Conservation (phyloP, 2,888 invertebrate species). For the Ashinkailepas kermadecensis region DNA sequence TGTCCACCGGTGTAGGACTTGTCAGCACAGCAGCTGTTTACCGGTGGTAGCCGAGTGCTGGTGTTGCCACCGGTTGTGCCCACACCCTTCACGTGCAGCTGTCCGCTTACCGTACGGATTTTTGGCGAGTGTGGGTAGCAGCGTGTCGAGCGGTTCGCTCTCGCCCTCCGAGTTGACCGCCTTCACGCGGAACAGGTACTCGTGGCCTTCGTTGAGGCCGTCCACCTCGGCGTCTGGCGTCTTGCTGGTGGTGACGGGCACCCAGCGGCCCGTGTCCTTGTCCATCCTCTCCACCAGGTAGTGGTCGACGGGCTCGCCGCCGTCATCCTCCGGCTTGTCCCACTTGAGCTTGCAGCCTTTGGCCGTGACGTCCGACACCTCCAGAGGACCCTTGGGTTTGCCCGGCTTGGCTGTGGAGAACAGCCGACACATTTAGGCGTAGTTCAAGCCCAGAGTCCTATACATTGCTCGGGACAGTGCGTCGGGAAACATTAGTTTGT, state of each 20-base stretch:
- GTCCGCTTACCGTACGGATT: constrained; percentile 57
- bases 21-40: no score
- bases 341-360: constrained; percentile 90
- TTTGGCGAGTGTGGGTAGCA: constrained; percentile 74
- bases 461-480: no score
- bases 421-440: no score
- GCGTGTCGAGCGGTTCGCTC: constrained; percentile 71
- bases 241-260: constrained; percentile 78
- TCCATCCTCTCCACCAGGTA: constrained; percentile 97
- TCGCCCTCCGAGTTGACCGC: constrained; percentile 94
- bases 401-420: constrained; percentile 58
- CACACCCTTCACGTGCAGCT: not conserved
- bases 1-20: no score
- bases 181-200: constrained; percentile 89
- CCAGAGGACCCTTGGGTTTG: constrained; percentile 88
- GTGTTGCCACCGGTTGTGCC: no score
- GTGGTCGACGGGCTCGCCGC: constrained; percentile 85
- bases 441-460: no score
- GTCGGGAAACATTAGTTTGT: no score
- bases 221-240: constrained; percentile 81
- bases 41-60: no score
- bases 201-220: constrained; percentile 84
- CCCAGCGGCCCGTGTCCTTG: constrained; percentile 84
- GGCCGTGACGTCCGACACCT: constrained; percentile 82
- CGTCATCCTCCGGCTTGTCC: constrained; percentile 95